Conservation (phyloP, 1,140 invertebrate genomes). For the Panulirus ornatus region DNA sequence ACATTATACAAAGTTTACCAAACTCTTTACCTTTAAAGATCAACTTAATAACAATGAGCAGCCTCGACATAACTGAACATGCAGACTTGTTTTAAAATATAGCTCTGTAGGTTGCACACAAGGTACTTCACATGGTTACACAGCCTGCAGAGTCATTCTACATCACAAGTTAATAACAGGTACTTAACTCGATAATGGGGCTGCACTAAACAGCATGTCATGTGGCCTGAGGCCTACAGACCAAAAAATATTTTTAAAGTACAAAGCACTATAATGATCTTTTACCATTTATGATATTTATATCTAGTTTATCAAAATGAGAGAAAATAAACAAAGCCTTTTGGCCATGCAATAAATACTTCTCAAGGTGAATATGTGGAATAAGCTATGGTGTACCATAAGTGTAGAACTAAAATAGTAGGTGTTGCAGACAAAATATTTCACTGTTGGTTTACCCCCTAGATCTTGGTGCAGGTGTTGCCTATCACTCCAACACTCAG, state of each 20-base stretch:
- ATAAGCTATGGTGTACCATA: conserved; percentile 9
- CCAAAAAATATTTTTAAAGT: neutral
- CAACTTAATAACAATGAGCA: no score
- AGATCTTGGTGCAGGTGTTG: conserved; percentile 25
- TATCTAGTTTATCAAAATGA: neutral
- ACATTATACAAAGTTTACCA: no score
- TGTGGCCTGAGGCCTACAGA: neutral
- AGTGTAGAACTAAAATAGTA: neutral
- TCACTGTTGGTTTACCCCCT: conserved; percentile 27
- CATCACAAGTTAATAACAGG: neutral
- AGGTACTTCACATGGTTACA: no score
- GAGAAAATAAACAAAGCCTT: neutral
- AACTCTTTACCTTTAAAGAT: no score
- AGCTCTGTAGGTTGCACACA: no score
- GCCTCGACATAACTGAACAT: no score
- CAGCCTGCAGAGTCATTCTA: no score
- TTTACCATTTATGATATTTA: no score
- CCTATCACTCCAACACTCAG: neutral
- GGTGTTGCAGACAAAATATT: neutral
- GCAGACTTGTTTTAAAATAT: no score
- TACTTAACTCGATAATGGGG: neutral
- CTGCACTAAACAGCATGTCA: neutral
- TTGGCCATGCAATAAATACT: conserved; percentile 8
- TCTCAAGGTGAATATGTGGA: neutral
- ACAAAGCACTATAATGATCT: neutral